Base-by-base conservation (phyloP, 2,113 vertebrate genomes). In the Mirza zaza region DNA sequence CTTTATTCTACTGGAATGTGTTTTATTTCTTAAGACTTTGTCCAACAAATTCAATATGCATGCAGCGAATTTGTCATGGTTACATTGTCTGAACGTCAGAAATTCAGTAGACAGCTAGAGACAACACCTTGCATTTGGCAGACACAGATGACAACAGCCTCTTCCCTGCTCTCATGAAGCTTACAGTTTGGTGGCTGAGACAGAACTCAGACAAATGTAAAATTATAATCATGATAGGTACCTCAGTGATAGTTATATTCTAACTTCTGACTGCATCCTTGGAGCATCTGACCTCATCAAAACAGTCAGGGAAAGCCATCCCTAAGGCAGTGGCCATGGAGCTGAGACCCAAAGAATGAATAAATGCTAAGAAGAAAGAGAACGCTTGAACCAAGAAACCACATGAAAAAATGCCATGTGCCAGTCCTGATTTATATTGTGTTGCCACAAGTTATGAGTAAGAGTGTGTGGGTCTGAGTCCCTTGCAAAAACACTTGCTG, bases 21-120 rank as follows among this genome's bases (percentile, higher is more conserved):
- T 63, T 83, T 95, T 79, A 39, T 59, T 97, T 23, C 61, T 63
- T 55, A 81, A 88, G 8, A 86, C 23, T 20, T 45, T 20, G 20
- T 39, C 27, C 17, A 21, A 18, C 21, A 23, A 36, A 70, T 89
- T 82, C 23, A 65, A 3, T 77, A 50, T n/a, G 29, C 14, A 5
- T 10, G 32, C 8, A 18, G 48, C 8, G 20, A 79, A 68, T 76
- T 10, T 63, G 17, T 81, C 85, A 57, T 6, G 0, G 76, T 75
- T 91, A 77, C 65, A 34, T 68, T 36, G 42, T 73, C 48, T 59
- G 67, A 81, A 34, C 18, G 29, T 82, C 23, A 80, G 29, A 61
- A 79, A 75, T 36, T 65, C 55, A 48, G 68, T 11, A 36, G 36
- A 83, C 27, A 36, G 6, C 18, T 57, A 32, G 9, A 52, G 52